Evolutionary conservation across 1,140 invertebrate species (phyloP), one percentile per base, ranked within the genome.

Genomic region (Macrotrachela quadricornifera): DNA sequence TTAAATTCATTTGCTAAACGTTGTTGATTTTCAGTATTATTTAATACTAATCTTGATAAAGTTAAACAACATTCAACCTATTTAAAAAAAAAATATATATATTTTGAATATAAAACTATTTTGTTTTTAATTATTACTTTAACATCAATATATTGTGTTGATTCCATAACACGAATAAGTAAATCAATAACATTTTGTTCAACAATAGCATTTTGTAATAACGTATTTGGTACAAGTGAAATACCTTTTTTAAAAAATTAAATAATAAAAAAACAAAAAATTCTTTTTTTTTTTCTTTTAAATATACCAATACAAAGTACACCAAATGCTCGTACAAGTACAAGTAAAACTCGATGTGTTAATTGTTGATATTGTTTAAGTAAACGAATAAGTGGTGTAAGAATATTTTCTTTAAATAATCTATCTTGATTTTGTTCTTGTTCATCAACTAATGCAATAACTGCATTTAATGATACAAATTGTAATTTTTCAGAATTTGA

Each of bases 381-480:
- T 11, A 70, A 56, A 21, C 68, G 51, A 0, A 68, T 62, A 1
- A 71, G 57, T 42, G 68, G 66, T 46, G 61, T 60, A 49, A 71
- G 64, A 36, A 62, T 64, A 46, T 65, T 64, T n/a, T 63, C 61
- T 42, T 67, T 57, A 10, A 62, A 60, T 39, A 71, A 60, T 55
- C 59, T 60, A 48, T 66, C 68, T 56, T 71, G 69, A 49, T 64
- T 65, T 36, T 63, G 62, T 42, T 68, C 60, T 55, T 67, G 64
- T 50, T 69, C 67, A 43, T 59, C 48, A 10, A 63, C 62, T 15
- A 71, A 57, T 1, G 67, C 67, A 40, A 66, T 69, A 36, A 67
- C 61, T 48, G 63, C 63, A 59, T 64, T 62, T 56, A 66, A 69
- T 17, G 65, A 67, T 50, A 71, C 65, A 61, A 64, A 66, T 11